Evolutionary conservation across 2,888 invertebrate species (phyloP).

Genomic region (Eupithecia pulchellata): DNA sequence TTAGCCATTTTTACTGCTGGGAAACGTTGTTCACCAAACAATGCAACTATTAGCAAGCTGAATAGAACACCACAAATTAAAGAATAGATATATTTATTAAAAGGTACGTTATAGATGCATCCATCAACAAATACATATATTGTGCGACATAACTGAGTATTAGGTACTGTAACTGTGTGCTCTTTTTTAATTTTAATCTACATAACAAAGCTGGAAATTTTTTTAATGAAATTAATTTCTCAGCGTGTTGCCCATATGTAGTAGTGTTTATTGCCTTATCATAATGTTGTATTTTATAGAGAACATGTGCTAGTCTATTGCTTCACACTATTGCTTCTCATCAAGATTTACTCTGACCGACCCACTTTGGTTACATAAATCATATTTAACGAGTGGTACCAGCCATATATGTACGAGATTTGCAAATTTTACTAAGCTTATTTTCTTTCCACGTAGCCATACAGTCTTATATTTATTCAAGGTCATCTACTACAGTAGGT

Average conservation of each 20-base stretch:
- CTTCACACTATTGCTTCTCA: slow-evolving; percentile 38
- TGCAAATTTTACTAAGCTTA: slow-evolving; percentile 26
- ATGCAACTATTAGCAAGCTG: not conserved
- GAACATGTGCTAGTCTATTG: slow-evolving; percentile 50
- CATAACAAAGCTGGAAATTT: slow-evolving; percentile 25
- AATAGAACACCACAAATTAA: not conserved
- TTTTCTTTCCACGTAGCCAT: not conserved
- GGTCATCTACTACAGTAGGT: not conserved
- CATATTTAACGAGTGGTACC: slow-evolving; percentile 21
- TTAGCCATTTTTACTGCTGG: slow-evolving; percentile 1
- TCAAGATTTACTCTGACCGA: slow-evolving; percentile 40
- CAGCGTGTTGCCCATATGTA: slow-evolving; percentile 48
- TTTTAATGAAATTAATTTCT: no score
- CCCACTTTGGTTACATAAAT: slow-evolving; percentile 37
- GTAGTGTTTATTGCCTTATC: slow-evolving; percentile 43
- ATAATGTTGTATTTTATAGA: slow-evolving; percentile 48
- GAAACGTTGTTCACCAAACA: not conserved
- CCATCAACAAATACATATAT: not conserved
- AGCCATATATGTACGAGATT: slow-evolving; percentile 34
- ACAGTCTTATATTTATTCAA: not conserved
- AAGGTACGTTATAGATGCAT: not conserved
- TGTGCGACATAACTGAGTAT: not conserved
- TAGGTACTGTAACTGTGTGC: not conserved
- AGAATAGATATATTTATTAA: not conserved
- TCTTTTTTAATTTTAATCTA: not conserved